These are phyloP conservation scores for Cataglyphis livida DNA, from an alignment of 2,888 invertebrate genomes.

Conservation along the genomic window DNA sequence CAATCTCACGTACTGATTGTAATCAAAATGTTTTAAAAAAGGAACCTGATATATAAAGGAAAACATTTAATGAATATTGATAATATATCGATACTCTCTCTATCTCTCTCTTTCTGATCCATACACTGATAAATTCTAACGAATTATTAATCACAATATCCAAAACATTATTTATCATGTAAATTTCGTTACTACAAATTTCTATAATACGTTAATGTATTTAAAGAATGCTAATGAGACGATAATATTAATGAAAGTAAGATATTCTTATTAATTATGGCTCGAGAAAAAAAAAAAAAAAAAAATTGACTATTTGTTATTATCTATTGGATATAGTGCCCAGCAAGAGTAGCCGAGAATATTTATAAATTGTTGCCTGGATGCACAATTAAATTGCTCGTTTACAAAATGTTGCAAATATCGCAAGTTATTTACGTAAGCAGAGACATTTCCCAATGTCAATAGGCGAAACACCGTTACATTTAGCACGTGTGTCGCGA, in stretches of 20 bases:
- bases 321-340: not conserved
- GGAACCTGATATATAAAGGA: not conserved
- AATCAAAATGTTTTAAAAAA: not conserved
- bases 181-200: not conserved
- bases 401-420: constrained; percentile 12
- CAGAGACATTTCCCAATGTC: constrained; percentile 16
- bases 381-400: constrained; percentile 9
- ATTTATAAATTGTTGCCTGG: constrained; percentile 32
- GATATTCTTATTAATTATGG: not conserved
- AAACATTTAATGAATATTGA: constrained; percentile 1
- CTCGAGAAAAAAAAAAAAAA: too few species aligned
- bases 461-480: constrained; percentile 1
- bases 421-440: constrained; percentile 3
- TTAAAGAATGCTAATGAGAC: not conserved
- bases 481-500: not conserved
- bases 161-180: not conserved
- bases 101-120: not conserved
- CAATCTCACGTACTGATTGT: not conserved
- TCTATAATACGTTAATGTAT: not conserved
- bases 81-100: not conserved
- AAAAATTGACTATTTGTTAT: not conserved
- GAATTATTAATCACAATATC: not conserved
- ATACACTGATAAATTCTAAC: not conserved
- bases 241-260: not conserved
- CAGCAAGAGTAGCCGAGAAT: not conserved